Evolutionary conservation across 2,113 vertebrate genomes (phyloP), one percentile per base, ranked within the genome.

Genomic region (Ceyx cyanopectus): DNA sequence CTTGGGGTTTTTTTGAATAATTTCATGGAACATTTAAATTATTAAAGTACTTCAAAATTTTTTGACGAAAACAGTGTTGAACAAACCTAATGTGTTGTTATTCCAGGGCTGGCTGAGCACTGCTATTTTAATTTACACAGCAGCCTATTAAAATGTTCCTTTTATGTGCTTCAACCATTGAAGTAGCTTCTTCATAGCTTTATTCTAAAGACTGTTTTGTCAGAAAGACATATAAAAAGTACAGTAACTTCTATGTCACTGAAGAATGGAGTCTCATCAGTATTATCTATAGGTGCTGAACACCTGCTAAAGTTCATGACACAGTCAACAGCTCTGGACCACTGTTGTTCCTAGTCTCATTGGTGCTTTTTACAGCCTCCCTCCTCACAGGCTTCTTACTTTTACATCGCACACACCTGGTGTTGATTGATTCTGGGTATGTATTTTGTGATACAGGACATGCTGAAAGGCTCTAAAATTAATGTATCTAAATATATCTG

Each of bases 361-460:
- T 20, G 22, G 21, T 48, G 41, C 24, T 40, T 73, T 46, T 54
- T 56, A 69, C 8, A 74, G 17, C 43, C 30, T 85, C 2, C 5
- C 8, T 56, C 22, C 58, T 90, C 34, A 41, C 4, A 6, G 15
- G 10, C 14, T 12, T 32, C 48, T 62, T 75, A 21, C 21, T 60
- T 56, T 77, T 27, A 9, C 8, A n/a, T 60, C 54, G 32, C 2
- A 3, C 6, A 12, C 5, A 30, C 13, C 34, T 18, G 24, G 8
- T 56, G 9, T n/a, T 85, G 43, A 30, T 37, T 37, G 29, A 67
- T 34, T 61, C 12, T 11, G 41, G 4, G 13, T 43, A 6, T 63
- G 4, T 0, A 1, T 53, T 61, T 72, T 75, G 20, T 67, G 41
- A 23, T 2, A 1, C 1, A 1, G 30, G 6, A 12, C 0, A 0